Evolutionary conservation across 2,888 invertebrate species (phyloP).

Genomic region (Meiosimyza decipiens): DNA sequence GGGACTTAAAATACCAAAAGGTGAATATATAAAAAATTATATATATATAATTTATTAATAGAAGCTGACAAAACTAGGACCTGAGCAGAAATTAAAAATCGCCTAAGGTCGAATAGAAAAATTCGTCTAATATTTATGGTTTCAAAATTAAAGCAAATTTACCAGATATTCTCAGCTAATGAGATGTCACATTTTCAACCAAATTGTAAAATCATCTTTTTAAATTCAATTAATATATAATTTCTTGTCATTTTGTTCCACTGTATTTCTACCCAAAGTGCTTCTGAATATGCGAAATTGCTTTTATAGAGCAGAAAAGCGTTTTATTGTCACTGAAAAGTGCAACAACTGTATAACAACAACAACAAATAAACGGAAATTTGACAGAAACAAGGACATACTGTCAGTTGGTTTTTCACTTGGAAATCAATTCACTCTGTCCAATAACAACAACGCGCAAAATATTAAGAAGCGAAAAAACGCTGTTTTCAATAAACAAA

Average conservation of each 20-base stretch:
- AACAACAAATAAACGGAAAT: not conserved
- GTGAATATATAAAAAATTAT: no score
- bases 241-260: not conserved
- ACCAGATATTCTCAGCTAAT: no score
- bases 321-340: not conserved
- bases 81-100: no score
- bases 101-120: no score
- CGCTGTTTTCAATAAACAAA: constrained; percentile 64
- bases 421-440: constrained; percentile 60
- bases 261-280: constrained; percentile 26
- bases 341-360: not conserved
- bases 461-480: constrained; percentile 46
- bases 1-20: no score
- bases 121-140: no score
- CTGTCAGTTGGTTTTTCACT: constrained; percentile 37
- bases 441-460: constrained; percentile 46
- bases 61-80: no score
- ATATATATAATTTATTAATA: no score
- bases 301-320: constrained; percentile 7
- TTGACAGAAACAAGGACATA: constrained; percentile 18
- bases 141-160: no score
- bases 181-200: no score
- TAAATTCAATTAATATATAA: no score
- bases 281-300: constrained; percentile 23
- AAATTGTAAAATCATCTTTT: no score